These are phyloP conservation scores for Drosophila austrosaltans DNA, from an alignment of 2,888 invertebrate species.

Conservation along the genomic window DNA sequence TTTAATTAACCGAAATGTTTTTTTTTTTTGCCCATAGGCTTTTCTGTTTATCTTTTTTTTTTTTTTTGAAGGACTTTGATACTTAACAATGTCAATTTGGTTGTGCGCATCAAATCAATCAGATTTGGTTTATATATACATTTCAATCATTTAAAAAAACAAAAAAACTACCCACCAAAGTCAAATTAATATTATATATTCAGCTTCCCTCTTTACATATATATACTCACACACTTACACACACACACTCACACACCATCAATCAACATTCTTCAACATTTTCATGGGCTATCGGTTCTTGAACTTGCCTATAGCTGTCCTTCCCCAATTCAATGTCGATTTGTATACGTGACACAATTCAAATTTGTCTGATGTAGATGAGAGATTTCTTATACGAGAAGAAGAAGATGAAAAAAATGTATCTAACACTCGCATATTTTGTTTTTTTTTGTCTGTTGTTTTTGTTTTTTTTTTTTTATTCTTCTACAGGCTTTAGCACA, in stretches of 20 bases:
- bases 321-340: constrained; percentile 33
- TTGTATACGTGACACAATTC: constrained; percentile 36
- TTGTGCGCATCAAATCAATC: constrained; percentile 1
- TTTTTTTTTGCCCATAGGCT: background rate
- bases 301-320: constrained; percentile 12
- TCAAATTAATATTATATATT: background rate
- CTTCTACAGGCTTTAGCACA: constrained; percentile 41
- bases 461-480: constrained; percentile 12
- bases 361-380: background rate
- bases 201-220: background rate
- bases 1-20: background rate
- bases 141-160: background rate
- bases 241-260: background rate
- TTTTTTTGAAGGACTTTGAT: background rate
- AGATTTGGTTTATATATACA: background rate
- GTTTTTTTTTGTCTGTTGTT: constrained; percentile 10
- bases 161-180: background rate
- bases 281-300: constrained; percentile 38
- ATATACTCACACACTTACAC: no score
- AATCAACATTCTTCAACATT: constrained; percentile 13
- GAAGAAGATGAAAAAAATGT: background rate
- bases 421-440: constrained; percentile 9
- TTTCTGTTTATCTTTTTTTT: background rate
- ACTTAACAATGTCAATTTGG: background rate
- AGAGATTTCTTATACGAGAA: background rate